A percentile compares a stretch with the other conserved stretches of the same genome.
These are phyloP conservation scores for Lumbricus terrestris DNA, from an alignment of 2,888 invertebrate species.

Conservation along the genomic window DNA sequence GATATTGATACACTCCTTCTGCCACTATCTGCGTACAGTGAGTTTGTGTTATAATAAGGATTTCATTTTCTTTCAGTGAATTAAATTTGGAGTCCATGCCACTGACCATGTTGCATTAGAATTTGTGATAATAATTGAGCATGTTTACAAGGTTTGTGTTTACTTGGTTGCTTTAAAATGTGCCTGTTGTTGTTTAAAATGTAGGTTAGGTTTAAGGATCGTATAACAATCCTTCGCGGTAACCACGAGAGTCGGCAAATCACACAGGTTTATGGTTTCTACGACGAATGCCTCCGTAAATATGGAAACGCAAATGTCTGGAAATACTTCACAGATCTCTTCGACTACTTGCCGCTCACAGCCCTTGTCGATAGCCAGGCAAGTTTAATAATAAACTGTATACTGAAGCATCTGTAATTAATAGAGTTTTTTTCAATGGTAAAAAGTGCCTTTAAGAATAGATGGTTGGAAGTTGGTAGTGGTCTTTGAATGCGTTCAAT, in stretches of 20 bases:
- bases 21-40: too few species aligned
- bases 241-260: constrained; percentile 99
- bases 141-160: too few species aligned
- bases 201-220: constrained; percentile 90
- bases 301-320: constrained; percentile 99
- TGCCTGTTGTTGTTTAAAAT: background rate
- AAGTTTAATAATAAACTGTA: background rate
- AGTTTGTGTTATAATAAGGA: too few species aligned
- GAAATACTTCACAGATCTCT: constrained; percentile 99
- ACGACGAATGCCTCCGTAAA: constrained; percentile 97
- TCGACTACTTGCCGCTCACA: constrained; percentile 97
- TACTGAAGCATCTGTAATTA: background rate
- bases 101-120: too few species aligned
- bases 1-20: too few species aligned
- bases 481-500: too few species aligned
- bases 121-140: background rate
- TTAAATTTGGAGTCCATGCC: too few species aligned
- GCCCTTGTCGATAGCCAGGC: constrained; percentile 87
- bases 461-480: background rate
- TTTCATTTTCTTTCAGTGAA: too few species aligned
- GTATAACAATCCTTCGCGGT: constrained; percentile 98
- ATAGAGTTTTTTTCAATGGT: background rate
- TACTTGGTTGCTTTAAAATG: background rate
- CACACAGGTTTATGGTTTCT: constrained; percentile 98
- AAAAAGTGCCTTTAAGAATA: background rate